phyloP scores from a whole-genome alignment of 2,888 invertebrate genomes.

The Drosophila kambysellisi region DNA sequence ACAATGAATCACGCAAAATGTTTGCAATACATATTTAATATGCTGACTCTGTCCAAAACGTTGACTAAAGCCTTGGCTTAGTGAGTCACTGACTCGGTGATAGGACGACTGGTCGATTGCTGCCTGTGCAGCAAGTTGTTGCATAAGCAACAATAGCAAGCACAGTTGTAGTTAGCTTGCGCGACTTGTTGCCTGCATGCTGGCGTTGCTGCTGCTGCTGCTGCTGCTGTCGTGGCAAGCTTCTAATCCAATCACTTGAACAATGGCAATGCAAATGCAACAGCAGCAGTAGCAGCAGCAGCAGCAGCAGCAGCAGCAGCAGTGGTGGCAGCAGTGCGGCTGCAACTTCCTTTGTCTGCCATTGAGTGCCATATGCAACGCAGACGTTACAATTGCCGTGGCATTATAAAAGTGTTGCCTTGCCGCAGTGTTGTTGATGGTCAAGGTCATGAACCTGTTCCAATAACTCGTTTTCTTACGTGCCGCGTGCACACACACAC shows the following conservation, averaged over 20 bases:
- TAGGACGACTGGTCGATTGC: constrained; percentile 49
- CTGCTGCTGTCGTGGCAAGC: constrained; percentile 37
- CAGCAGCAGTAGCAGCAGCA: constrained; percentile 24
- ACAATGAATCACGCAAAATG: constrained; percentile 22
- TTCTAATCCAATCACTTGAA: constrained; percentile 75
- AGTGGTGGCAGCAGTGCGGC: constrained; percentile 22
- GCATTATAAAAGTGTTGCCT: constrained; percentile 63
- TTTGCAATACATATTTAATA: constrained; percentile 10
- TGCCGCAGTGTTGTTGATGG: constrained; percentile 77
- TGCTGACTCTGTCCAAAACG: constrained; percentile 13
- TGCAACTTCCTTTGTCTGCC: constrained; percentile 71
- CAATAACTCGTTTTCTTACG: constrained; percentile 82
- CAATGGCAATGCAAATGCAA: constrained; percentile 75
- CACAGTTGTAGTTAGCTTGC: constrained; percentile 33
- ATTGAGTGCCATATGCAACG: constrained; percentile 61
- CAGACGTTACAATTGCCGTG: constrained; percentile 62
- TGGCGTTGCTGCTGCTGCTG: constrained; percentile 13
- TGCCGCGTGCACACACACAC: constrained; percentile 60
- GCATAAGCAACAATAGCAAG: constrained; percentile 51
- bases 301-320: constrained; percentile 8
- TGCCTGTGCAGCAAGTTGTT: constrained; percentile 53
- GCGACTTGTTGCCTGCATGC: constrained; percentile 64
- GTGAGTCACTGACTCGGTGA: constrained; percentile 39
- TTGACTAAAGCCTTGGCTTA: constrained; percentile 27
- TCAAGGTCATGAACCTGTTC: constrained; percentile 84